Base-by-base conservation (phyloP, 1,140 invertebrate genomes). In the Drosophila bifasciata region DNA sequence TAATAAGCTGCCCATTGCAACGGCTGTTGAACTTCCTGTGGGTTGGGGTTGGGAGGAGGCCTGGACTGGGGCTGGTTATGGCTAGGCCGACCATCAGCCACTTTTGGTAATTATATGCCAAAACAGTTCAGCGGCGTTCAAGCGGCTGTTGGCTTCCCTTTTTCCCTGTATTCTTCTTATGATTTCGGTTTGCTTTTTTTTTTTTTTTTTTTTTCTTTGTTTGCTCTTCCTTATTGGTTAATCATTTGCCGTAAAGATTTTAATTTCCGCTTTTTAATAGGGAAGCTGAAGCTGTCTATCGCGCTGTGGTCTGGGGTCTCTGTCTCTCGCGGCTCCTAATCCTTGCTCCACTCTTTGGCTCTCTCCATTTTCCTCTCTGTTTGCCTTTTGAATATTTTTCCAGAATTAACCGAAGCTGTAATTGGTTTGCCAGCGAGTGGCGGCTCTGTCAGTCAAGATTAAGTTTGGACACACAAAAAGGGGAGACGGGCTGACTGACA, bases 241-340 rank as follows among this genome's bases (percentile, higher is more conserved):
- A 88, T 88, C 83, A 88, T 88, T 88, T 79, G 83, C 83, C 67
- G 88, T 88, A 88, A 86, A 83, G 83, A 88, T 88, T 88, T 88
- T 88, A 88, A 88, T 88, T 88, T 88, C 84, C 83, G 83, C 74
- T 69, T 78, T 83, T 88, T 81, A 88, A 86, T 69, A 70, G 77
- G 62, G 53, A 49, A 44, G 36, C 40, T 21, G 19, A 21, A 21
- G 66, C 32, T 36, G 46, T 50, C 76, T 48, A 46, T 51, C 28
- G 61, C 19, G 61, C 19, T 68, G 62, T 68, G 64, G 64, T 56
- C 8, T 68, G 64, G 64, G 63, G 6, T 25, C 19, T 3, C 0
- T 21, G 19, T 21, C 19, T 25, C 8, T 28, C 7, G 28, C 8
- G 28, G 28, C 49, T 32, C 8, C 8, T 62, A 52, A 48, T 48